These are phyloP conservation scores for Scaptomyza polygonia DNA, from an alignment of 2,888 invertebrate genomes.

Conservation along the genomic window DNA sequence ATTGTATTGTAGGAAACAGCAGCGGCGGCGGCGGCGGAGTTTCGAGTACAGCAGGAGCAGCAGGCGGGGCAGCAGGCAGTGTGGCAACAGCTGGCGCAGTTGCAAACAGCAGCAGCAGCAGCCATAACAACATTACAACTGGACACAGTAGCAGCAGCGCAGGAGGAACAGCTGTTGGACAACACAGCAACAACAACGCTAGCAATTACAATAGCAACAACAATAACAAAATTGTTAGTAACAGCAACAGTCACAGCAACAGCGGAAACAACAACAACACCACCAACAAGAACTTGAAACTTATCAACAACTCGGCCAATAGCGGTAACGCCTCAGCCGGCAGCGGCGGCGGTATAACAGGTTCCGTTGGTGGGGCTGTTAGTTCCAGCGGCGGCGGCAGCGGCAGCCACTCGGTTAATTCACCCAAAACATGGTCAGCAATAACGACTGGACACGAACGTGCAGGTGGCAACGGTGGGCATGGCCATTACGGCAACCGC, in stretches of 20 bases:
- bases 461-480: conserved; percentile 57
- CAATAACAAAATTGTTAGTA: conserved; percentile 44
- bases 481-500: conserved; percentile 54
- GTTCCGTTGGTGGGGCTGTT: conserved; percentile 25
- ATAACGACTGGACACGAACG: conserved; percentile 86
- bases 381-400: conserved; percentile 30
- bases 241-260: conserved; percentile 46
- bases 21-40: conserved; percentile 31
- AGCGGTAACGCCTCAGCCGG: conserved; percentile 24
- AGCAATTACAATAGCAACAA: conserved; percentile 44
- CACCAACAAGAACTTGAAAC: conserved; percentile 73
- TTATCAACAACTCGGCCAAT: conserved; percentile 73
- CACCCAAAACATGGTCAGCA: conserved; percentile 87
- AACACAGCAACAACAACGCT: conserved; percentile 45
- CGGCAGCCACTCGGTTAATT: conserved; percentile 78
- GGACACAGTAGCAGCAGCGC: conserved; percentile 41
- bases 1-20: conserved; percentile 47
- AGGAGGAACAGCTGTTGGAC: conserved; percentile 30
- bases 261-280: conserved; percentile 49
- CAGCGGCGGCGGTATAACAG: conserved; percentile 33
- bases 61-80: conserved; percentile 48
- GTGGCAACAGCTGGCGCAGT: conserved; percentile 40
- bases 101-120: conserved; percentile 47
- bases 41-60: conserved; percentile 17
- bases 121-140: conserved; percentile 60